Evolutionary conservation across 2,113 vertebrate genomes (phyloP).

Genomic region (Heterochromis multidens): DNA sequence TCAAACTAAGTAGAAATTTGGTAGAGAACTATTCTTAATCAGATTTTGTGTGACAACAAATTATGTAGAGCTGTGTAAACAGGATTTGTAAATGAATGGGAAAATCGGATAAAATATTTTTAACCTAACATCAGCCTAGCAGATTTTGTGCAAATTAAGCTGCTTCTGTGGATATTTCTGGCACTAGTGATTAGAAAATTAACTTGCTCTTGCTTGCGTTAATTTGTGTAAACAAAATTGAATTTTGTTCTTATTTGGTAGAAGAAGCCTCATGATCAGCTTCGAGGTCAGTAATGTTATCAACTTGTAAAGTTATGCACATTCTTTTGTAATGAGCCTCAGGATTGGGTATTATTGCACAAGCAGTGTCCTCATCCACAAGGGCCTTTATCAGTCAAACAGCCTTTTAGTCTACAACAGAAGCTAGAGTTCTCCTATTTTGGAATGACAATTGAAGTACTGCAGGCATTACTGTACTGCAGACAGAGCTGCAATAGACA

Average conservation of each 20-base stretch:
- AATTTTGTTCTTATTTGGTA: not conserved
- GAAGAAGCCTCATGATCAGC: not conserved
- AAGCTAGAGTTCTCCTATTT: not conserved
- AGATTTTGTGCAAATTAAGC: not conserved
- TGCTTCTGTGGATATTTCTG: not conserved
- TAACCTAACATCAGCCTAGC: not conserved
- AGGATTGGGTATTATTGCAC: not conserved
- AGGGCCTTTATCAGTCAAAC: not conserved
- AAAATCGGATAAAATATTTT: not conserved
- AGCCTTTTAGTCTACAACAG: not conserved
- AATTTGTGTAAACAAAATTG: not conserved
- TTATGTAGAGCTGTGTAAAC: not conserved
- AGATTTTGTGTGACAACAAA: not conserved
- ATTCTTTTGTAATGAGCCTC: not conserved
- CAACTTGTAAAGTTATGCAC: not conserved
- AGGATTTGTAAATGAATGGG: not conserved
- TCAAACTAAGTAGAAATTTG: not conserved
- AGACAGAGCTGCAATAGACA: not conserved
- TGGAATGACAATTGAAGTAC: not conserved
- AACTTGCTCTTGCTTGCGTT: not conserved
- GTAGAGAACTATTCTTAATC: not conserved
- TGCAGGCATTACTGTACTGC: not conserved
- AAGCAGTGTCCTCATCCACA: not conserved
- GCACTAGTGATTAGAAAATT: not conserved
- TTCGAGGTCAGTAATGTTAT: not conserved